Evolutionary conservation across 35 echinoderm and acorn worm genomes (phyloP), one percentile per base, ranked within the genome.

Genomic region (Patiria miniata): DNA sequence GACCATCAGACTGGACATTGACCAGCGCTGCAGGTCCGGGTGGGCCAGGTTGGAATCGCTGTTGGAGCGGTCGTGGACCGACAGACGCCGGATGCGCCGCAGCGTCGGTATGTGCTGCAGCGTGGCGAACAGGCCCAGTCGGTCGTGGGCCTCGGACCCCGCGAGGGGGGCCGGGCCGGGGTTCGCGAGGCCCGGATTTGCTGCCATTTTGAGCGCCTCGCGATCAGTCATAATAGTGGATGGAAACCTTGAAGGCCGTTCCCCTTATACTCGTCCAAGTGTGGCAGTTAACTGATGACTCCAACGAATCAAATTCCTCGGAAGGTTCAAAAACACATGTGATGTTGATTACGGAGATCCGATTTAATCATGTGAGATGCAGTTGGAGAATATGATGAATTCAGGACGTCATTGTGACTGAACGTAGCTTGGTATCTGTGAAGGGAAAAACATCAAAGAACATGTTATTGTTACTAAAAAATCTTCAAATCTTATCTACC

Each of bases 11-110:
- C 81, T 92, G 8, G 96, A 94, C 58, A 86, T 86, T 0, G 79
- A 37, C 81, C 68, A 39, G 22, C 76, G 77, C 77, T 91, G 90
- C 19, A 99, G 83, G 54, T 91, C 90, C 1, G 93, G 93, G 56
- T 91, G 86, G 18, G 96, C 92, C 37, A 99, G 84, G 50, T 88
- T 92, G 30, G 96, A 94, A 53, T 99, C 96, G 61, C 96, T 99
- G 86, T 87, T 94, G 19, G 92, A 94, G 40, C 96, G 85, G 82
- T 99, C 92, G 28, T 99, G 96, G 9, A 92, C 93, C 0, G 92
- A 91, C 52, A 99, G 82, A 12, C 91, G 86, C 8, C 91, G 78
- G 18, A 97, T 79, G 39, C 88, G 78, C 39, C 92, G 87, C 28
- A 97, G 81, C 4, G 94, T 60, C 7, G 95, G 91, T 22, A 55